Evolutionary conservation across 2,797 vertebrate species (phyloP), one percentile per base, ranked within the genome.

Genomic region (Coluber constrictor): DNA sequence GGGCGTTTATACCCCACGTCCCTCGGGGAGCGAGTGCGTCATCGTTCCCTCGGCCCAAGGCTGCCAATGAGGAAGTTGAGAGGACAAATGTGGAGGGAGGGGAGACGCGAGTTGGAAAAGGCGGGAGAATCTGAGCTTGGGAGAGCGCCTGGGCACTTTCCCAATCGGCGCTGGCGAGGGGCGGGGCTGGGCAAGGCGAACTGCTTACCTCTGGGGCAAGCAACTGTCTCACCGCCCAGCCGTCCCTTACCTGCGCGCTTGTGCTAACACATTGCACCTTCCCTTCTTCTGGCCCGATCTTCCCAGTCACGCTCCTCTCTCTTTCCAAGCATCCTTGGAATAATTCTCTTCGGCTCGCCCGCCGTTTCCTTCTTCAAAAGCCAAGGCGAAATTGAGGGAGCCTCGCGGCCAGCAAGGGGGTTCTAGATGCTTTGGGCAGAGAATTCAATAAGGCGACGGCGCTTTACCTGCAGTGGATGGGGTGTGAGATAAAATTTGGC

Each of bases 1-100:
- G 90, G 18, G 51, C 87, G 91, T 97, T 98, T 98, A 98, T 98
- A 98, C 87, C 95, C 94, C 94, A 91, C 96, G 94, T 94, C 4
- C 93, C 90, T 89, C 94, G 83, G 1, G 91, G 90, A 55, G 92
- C 23, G 91, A 66, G 91, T 93, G 91, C 96, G 92, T 96, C 83
- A 92, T 94, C 93, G 93, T 37, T 57, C 94, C 95, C 59, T 66
- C 90, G 37, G 92, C 90, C 91, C 8, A 88, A 29, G 5, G 74
- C 66, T 27, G 90, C 97, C 98, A 98, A 98, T 98, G 96, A 96
- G 94, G 97, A 97, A 97, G 97, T 96, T 95, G 94, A 92, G 96
- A 96, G 95, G 92, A 95, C 94, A 55, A 90, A 90, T 23, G 90
- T 61, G 29, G 29, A 57, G 61, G 70, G 91, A 16, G 43, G 59